phyloP scores from a whole-genome alignment of 2,888 invertebrate genomes.

The Synergus itoensis region DNA sequence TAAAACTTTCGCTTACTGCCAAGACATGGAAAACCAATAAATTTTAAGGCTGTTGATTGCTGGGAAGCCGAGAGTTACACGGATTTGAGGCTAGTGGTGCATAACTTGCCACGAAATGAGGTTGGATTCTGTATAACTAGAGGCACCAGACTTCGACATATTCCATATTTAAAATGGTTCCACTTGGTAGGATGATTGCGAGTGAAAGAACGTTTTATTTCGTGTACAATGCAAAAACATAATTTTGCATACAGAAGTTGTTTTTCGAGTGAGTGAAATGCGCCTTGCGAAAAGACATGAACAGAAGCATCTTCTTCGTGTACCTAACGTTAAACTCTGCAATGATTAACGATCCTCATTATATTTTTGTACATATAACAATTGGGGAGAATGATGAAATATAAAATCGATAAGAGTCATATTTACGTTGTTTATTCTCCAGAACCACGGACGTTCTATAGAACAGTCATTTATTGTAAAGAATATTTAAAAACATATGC shows the following conservation, averaged over 20 bases:
- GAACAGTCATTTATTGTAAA: constrained; percentile 27
- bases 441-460: constrained; percentile 20
- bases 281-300: constrained; percentile 33
- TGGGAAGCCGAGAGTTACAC: neutral
- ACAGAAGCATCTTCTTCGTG: constrained; percentile 43
- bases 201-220: constrained; percentile 16
- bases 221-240: constrained; percentile 44
- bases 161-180: constrained; percentile 8
- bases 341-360: constrained; percentile 73
- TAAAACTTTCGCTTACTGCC: constrained; percentile 14
- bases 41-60: constrained; percentile 25
- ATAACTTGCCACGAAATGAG: neutral
- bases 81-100: neutral
- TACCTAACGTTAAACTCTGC: constrained; percentile 58
- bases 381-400: constrained; percentile 65
- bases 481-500: constrained; percentile 17
- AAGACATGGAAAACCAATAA: constrained; percentile 13
- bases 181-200: constrained; percentile 28
- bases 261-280: constrained; percentile 34
- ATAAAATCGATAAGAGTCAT: constrained; percentile 34
- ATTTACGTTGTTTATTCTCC: constrained; percentile 29
- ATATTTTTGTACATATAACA: constrained; percentile 74
- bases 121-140: constrained; percentile 13
- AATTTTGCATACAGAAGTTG: constrained; percentile 49
- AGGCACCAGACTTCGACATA: constrained; percentile 1